A percentile compares a stretch with the other conserved stretches of the same genome.
phyloP scores from a whole-genome alignment of 2,797 vertebrate genomes.

The Mustela erminea region DNA sequence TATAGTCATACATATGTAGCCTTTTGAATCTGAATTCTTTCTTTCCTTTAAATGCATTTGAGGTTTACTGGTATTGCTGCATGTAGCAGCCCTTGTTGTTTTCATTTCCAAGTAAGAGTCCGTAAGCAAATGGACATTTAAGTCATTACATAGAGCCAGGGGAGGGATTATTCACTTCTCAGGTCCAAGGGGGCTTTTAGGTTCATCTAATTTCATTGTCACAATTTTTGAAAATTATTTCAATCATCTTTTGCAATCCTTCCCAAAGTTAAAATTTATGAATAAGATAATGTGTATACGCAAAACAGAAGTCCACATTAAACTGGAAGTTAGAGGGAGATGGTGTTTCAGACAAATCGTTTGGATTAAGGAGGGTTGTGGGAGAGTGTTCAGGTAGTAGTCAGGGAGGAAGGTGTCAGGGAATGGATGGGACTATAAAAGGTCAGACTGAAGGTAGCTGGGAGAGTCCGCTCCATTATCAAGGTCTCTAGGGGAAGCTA shows the following conservation, averaged over 20 bases:
- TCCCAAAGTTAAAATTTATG: background rate
- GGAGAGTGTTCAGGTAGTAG: background rate
- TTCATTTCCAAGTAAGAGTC: background rate
- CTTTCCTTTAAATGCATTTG: background rate
- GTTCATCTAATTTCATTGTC: background rate
- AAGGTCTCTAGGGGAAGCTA: background rate
- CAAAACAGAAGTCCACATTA: background rate
- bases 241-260: background rate
- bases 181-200: background rate
- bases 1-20: background rate
- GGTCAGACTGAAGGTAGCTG: background rate
- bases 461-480: background rate
- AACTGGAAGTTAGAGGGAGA: background rate
- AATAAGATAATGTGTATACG: background rate
- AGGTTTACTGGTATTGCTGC: background rate
- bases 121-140: background rate
- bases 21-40: background rate
- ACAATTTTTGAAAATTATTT: background rate
- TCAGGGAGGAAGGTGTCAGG: background rate
- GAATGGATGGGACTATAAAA: background rate
- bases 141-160: background rate
- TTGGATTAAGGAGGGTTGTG: background rate
- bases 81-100: background rate
- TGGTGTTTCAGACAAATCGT: background rate
- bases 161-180: background rate